phyloP scores from a whole-genome alignment of 2,113 vertebrate genomes.

The Anseranas semipalmata region DNA sequence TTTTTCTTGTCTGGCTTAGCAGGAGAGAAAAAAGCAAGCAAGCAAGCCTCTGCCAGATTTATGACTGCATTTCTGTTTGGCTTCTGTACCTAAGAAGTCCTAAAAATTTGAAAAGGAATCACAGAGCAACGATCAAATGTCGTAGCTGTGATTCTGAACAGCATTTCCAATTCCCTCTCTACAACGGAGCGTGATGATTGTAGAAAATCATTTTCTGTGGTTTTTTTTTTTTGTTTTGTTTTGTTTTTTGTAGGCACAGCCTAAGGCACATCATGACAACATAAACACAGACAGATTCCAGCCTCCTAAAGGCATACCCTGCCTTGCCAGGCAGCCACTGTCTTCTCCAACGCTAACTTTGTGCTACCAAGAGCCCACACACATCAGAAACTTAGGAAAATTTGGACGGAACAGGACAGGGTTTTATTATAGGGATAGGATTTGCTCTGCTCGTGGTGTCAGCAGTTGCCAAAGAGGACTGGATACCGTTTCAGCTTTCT shows the following conservation, averaged over 20 bases:
- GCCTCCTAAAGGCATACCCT: background rate
- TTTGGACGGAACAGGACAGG: background rate
- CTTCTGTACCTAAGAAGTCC: background rate
- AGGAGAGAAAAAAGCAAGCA: background rate
- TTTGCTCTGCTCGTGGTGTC: background rate
- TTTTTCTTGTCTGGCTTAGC: background rate
- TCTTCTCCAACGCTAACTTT: background rate
- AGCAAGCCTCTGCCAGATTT: background rate
- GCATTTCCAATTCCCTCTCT: background rate
- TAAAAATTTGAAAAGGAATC: background rate
- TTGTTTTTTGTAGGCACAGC: background rate
- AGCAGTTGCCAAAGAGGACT: background rate
- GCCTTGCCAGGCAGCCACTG: background rate
- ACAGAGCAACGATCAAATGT: background rate
- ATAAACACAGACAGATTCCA: background rate
- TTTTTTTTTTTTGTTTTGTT: background rate
- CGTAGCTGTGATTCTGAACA: background rate
- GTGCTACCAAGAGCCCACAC: background rate
- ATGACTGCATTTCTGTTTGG: background rate
- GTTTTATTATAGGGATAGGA: background rate
- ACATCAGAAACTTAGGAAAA: background rate
- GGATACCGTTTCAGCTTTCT: background rate
- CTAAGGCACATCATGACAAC: background rate
- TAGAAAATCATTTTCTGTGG: background rate
- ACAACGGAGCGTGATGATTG: background rate